These are phyloP conservation scores for Malaclemys terrapin DNA, from an alignment of 2,113 vertebrate genomes.

Conservation along the genomic window DNA sequence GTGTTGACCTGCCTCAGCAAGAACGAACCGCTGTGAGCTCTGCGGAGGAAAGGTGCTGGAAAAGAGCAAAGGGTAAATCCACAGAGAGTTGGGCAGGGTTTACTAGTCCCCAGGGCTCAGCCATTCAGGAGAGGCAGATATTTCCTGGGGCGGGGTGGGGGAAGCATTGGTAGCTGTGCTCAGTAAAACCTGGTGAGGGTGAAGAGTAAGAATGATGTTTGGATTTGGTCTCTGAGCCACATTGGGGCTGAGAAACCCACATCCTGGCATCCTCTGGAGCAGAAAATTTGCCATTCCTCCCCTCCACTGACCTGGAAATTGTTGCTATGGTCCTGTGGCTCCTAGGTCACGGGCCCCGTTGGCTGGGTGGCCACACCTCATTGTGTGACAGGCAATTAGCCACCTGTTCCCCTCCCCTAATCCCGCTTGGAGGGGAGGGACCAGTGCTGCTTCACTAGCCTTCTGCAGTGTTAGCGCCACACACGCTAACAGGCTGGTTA, in stretches of 20 bases:
- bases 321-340: constrained; percentile 40
- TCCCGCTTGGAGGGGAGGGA: fast-evolving
- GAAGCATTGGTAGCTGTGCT: background rate
- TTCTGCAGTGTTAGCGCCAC: fast-evolving
- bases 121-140: background rate
- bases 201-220: fast-evolving
- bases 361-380: constrained; percentile 13
- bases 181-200: background rate
- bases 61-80: background rate
- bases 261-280: constrained; percentile 24
- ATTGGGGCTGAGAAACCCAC: background rate
- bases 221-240: background rate
- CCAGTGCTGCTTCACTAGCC: background rate
- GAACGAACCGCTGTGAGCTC: background rate
- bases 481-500: background rate
- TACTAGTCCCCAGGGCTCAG: background rate
- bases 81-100: background rate
- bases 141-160: fast-evolving
- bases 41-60: background rate
- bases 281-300: constrained; percentile 55
- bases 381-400: constrained; percentile 1
- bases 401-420: constrained; percentile 32
- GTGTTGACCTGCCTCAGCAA: background rate
- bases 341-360: constrained; percentile 25
- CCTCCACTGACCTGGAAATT: constrained; percentile 65